phyloP scores from a whole-genome alignment of 2,797 vertebrate genomes.

The Melanotaenia boesemani region DNA sequence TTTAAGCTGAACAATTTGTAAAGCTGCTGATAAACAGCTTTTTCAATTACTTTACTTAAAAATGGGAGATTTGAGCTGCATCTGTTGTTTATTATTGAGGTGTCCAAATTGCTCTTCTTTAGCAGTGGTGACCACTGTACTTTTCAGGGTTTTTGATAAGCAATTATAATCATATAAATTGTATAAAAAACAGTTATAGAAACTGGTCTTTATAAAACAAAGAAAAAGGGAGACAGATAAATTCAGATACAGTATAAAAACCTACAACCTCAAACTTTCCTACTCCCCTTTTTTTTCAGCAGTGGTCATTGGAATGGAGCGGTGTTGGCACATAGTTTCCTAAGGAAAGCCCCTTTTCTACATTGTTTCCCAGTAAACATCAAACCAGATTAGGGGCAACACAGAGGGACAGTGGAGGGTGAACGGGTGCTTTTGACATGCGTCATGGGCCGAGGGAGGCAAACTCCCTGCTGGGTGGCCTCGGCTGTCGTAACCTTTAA shows the following conservation, averaged over 20 bases:
- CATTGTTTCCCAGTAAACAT: constrained; percentile 63
- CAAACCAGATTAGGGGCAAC: constrained; percentile 67
- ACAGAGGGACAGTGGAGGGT: constrained; percentile 60
- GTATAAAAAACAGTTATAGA: background rate
- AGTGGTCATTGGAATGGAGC: constrained; percentile 39
- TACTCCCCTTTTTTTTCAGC: constrained; percentile 4
- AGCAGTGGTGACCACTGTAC: too few relatives aligned
- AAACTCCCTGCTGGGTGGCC: constrained; percentile 74
- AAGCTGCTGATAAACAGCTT: too few relatives aligned
- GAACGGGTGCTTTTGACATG: constrained; percentile 60
- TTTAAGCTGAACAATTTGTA: too few relatives aligned
- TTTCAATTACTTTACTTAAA: too few relatives aligned
- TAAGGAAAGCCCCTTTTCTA: constrained; percentile 58
- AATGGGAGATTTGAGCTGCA: too few relatives aligned
- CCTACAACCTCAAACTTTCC: background rate
- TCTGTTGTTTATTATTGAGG: too few relatives aligned
- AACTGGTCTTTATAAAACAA: background rate
- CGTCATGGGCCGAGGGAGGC: constrained; percentile 54
- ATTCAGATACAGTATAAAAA: background rate
- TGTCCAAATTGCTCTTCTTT: too few relatives aligned
- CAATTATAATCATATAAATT: background rate
- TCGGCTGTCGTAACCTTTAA: constrained; percentile 79
- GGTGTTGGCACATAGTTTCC: constrained; percentile 67
- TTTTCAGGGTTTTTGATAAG: background rate
- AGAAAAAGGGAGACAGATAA: background rate